A percentile compares a stretch with the other conserved stretches of the same genome.
phyloP scores from a whole-genome alignment of 2,797 vertebrate genomes.

The Heliangelus exortis region DNA sequence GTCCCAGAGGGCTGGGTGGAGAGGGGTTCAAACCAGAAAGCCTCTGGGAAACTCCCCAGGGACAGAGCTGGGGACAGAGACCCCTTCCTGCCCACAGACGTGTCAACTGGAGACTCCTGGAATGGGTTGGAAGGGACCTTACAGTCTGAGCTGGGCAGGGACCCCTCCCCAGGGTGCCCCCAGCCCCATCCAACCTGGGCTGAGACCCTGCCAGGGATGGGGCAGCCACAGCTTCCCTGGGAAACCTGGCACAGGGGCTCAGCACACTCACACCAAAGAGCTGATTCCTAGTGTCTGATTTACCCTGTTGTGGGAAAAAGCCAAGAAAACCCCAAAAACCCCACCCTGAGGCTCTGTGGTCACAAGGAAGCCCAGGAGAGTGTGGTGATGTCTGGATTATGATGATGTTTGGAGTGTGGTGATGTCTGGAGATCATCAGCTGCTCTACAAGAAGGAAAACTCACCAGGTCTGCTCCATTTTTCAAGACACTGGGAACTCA shows the following conservation, averaged over 20 bases:
- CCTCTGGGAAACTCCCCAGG: accelerated
- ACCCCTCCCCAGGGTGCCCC: too few species aligned
- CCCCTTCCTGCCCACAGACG: too few species aligned
- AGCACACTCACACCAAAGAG: too few species aligned
- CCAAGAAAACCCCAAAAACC: neutral
- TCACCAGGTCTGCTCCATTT: neutral
- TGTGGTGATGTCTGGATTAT: neutral
- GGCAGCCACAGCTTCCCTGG: too few species aligned
- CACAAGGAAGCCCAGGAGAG: neutral
- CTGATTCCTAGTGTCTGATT: too few species aligned
- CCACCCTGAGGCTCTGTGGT: neutral
- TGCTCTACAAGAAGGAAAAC: neutral
- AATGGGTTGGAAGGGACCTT: too few species aligned
- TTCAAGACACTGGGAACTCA: neutral
- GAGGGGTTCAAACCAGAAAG: neutral
- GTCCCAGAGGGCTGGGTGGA: accelerated
- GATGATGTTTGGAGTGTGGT: too few species aligned
- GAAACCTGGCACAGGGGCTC: too few species aligned
- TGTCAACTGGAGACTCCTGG: too few species aligned
- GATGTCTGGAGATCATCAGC: neutral
- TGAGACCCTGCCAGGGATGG: too few species aligned
- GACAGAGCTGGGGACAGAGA: neutral
- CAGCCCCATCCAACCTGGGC: too few species aligned
- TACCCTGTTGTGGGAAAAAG: accelerated
- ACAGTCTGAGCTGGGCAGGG: too few species aligned